A percentile compares a stretch with the other conserved stretches of the same genome.
phyloP scores from a whole-genome alignment of 1,140 invertebrate species.

The Dufourea novaeangliae region DNA sequence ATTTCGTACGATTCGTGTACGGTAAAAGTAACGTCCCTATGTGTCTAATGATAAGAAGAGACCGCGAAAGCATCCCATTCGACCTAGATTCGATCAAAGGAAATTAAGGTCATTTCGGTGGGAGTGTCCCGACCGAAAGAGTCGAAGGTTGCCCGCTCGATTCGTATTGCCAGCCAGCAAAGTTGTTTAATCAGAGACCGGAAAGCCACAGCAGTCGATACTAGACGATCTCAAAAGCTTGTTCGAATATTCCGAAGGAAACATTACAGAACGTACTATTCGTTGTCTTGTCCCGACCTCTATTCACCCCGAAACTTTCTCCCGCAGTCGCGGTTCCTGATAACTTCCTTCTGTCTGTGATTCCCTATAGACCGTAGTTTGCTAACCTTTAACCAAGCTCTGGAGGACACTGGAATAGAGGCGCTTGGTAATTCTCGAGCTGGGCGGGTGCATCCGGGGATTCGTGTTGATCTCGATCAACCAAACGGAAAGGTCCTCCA shows the following conservation, averaged over 20 bases:
- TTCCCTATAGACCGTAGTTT: neutral
- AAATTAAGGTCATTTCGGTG: neutral
- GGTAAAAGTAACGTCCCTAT: no score
- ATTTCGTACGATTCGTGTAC: no score
- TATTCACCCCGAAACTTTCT: conserved; percentile 26
- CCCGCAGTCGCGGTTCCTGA: conserved; percentile 7
- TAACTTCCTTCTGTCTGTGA: conserved; percentile 21
- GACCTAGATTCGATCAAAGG: conserved; percentile 8
- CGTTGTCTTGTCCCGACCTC: conserved; percentile 7
- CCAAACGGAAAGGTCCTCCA: conserved; percentile 93
- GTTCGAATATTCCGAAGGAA: conserved; percentile 22
- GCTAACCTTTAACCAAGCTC: conserved; percentile 92
- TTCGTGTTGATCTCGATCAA: conserved; percentile 96
- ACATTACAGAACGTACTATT: neutral
- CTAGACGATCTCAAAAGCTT: conserved; percentile 29
- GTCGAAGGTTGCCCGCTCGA: conserved; percentile 3
- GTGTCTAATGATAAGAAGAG: neutral
- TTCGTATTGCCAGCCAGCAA: neutral
- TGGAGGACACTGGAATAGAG: conserved; percentile 92
- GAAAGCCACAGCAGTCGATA: conserved; percentile 18
- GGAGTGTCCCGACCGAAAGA: neutral
- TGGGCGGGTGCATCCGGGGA: conserved; percentile 90
- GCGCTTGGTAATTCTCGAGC: conserved; percentile 90
- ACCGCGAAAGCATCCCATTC: neutral
- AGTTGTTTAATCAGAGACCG: conserved; percentile 43